Evolutionary conservation across 2,888 invertebrate species (phyloP).

Genomic region (Drosophila anomelani): DNA sequence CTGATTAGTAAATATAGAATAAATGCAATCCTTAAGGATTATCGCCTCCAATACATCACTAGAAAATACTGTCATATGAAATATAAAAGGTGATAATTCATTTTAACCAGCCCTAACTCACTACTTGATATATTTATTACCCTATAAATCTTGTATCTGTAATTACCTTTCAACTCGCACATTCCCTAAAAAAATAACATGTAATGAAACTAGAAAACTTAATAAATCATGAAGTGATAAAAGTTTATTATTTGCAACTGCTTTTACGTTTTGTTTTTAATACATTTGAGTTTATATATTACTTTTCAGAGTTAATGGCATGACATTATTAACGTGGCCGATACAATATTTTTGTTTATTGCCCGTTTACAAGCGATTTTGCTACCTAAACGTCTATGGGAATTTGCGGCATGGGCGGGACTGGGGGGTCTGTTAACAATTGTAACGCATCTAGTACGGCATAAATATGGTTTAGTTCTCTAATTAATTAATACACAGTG

Average conservation of each 20-base stretch:
- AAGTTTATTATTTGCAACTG: conserved; percentile 31
- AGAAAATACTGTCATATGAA: not conserved
- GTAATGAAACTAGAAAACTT: not conserved
- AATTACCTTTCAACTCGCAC: not conserved
- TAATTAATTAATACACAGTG: conserved; percentile 29
- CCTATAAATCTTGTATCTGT: not conserved
- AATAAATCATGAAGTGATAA: conserved; percentile 15
- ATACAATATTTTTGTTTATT: conserved; percentile 20
- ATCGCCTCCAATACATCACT: not conserved
- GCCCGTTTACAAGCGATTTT: conserved; percentile 35
- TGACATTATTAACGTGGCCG: conserved; percentile 41
- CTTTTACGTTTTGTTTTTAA: conserved; percentile 6
- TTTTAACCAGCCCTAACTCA: not conserved
- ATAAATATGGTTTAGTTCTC: conserved; percentile 27
- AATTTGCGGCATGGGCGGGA: conserved; percentile 4
- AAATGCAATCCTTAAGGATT: not conserved
- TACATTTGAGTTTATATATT: conserved; percentile 18
- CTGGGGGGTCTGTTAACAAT: conserved; percentile 25
- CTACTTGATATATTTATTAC: not conserved
- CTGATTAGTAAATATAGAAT: not conserved
- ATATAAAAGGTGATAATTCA: not conserved
- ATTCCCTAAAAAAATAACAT: not conserved
- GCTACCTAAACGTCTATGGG: conserved; percentile 38
- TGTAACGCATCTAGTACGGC: conserved; percentile 29
- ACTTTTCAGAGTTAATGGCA: conserved; percentile 20